A percentile compares a stretch with the other conserved stretches of the same genome.
These are phyloP conservation scores for Ephydatia muelleri DNA, from an alignment of 37 sponge, comb jelly and placozoan species.

Conservation along the genomic window DNA sequence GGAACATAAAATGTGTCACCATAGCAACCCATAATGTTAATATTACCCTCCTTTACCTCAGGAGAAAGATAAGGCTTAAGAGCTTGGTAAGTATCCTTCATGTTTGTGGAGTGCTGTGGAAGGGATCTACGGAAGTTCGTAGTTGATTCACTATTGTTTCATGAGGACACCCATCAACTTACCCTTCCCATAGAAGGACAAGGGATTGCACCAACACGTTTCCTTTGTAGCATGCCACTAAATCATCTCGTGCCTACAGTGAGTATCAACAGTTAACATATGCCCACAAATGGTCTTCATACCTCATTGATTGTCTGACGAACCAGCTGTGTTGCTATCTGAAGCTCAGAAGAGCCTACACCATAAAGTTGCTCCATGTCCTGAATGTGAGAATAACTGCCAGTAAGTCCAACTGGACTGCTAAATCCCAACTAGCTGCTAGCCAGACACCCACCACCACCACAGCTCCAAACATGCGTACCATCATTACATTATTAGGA, in stretches of 20 bases:
- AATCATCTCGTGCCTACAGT: slow-evolving; percentile 24
- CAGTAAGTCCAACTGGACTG: neutral
- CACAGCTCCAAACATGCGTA: neutral
- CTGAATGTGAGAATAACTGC: slow-evolving; percentile 8
- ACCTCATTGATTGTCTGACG: slow-evolving; percentile 39
- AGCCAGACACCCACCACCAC: neutral
- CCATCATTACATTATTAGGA: no score
- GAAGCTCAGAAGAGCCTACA: slow-evolving; percentile 40
- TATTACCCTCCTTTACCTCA: slow-evolving; percentile 2
- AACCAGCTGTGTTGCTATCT: slow-evolving; percentile 37
- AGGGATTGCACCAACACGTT: slow-evolving; percentile 71
- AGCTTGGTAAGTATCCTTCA: neutral
- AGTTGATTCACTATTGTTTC: no score
- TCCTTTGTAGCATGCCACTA: slow-evolving; percentile 51
- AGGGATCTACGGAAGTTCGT: neutral
- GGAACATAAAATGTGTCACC: neutral
- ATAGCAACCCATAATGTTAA: neutral
- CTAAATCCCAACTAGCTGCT: neutral
- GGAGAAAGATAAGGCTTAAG: slow-evolving; percentile 21
- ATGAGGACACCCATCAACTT: no score
- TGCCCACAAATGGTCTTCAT: neutral
- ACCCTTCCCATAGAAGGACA: slow-evolving; percentile 61
- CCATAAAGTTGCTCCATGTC: slow-evolving; percentile 50
- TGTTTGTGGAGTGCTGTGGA: neutral
- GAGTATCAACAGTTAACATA: neutral